These are phyloP conservation scores for Helogale parvula DNA, from an alignment of 2,113 vertebrate genomes.

Conservation along the genomic window DNA sequence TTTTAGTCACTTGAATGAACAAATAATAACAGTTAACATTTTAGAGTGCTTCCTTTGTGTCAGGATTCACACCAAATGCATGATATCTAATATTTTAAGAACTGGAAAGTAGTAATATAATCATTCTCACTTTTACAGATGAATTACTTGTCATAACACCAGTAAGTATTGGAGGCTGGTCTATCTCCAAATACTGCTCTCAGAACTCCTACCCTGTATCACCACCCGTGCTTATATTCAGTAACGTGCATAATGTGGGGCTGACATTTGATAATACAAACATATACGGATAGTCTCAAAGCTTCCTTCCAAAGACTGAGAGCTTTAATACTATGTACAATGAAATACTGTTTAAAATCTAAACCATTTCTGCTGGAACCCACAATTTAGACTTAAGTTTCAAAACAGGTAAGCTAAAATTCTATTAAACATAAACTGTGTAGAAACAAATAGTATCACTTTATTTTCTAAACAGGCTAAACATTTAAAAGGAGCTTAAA, in stretches of 20 bases:
- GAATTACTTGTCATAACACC: neutral
- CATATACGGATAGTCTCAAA: neutral
- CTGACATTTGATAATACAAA: neutral
- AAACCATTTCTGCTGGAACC: neutral
- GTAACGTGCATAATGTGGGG: accelerated
- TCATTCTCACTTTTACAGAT: slow-evolving; percentile 9
- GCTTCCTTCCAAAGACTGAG: neutral
- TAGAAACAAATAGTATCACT: neutral
- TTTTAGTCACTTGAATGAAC: slow-evolving; percentile 13
- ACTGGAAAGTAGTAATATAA: neutral
- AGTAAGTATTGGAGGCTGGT: neutral
- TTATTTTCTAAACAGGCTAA: neutral
- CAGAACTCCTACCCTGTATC: neutral
- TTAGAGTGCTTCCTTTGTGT: neutral
- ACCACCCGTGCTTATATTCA: neutral
- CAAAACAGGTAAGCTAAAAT: slow-evolving; percentile 22
- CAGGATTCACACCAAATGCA: neutral
- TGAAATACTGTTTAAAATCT: slow-evolving; percentile 20
- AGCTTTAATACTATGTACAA: neutral
- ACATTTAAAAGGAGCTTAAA: neutral
- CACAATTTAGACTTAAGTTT: neutral
- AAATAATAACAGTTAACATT: neutral
- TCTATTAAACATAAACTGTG: neutral
- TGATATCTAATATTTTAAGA: neutral
- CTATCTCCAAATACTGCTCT: neutral